A percentile compares a stretch with the other conserved stretches of the same genome.
These are phyloP conservation scores for Balanococcus diminutus DNA, from an alignment of 2,888 invertebrate species.

Conservation along the genomic window DNA sequence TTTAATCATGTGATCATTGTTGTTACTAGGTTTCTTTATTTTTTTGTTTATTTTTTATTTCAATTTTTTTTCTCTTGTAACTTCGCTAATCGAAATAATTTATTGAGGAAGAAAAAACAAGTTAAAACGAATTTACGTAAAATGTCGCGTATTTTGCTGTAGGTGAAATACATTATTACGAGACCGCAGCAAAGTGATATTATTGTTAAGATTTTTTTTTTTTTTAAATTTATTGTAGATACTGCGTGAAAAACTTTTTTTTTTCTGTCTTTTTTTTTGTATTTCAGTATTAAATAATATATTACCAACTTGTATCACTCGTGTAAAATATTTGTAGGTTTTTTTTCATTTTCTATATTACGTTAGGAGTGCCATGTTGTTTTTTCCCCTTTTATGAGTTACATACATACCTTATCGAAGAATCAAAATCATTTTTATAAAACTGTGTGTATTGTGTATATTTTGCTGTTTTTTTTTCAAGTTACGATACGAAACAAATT, in stretches of 20 bases:
- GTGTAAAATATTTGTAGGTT: background rate
- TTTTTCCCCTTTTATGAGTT: background rate
- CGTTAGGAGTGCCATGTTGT: slow-evolving; percentile 31
- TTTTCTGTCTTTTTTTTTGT: background rate
- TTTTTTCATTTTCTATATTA: slow-evolving; percentile 10
- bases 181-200: slow-evolving; percentile 45
- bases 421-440: slow-evolving; percentile 13
- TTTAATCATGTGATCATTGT: slow-evolving; percentile 48
- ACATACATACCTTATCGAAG: background rate
- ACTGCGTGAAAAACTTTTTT: slow-evolving; percentile 15
- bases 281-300: background rate
- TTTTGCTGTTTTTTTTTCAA: background rate
- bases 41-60: background rate
- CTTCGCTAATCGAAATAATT: slow-evolving; percentile 42
- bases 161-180: background rate
- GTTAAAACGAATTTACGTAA: slow-evolving; percentile 18
- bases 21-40: slow-evolving; percentile 46
- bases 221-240: slow-evolving; percentile 49
- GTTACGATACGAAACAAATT: background rate
- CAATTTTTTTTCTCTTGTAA: slow-evolving; percentile 25
- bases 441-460: background rate
- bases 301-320: slow-evolving; percentile 7
- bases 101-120: background rate
- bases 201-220: slow-evolving; percentile 47
- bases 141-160: background rate